Evolutionary conservation across 2,888 invertebrate genomes (phyloP), one percentile per base, ranked within the genome.

Genomic region (Meloe dianella): DNA sequence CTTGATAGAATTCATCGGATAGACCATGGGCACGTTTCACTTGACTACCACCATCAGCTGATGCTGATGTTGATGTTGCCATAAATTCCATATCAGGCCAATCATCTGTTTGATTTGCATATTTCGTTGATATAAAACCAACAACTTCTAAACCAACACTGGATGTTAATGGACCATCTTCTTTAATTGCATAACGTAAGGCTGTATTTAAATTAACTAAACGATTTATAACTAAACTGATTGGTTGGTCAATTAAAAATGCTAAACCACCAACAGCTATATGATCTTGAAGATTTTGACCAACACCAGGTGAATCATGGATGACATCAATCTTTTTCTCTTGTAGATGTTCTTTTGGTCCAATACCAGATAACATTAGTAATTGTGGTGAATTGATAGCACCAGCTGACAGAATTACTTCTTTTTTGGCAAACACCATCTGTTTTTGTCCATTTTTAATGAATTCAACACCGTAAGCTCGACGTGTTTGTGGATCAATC

Each of bases 301-400:
- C 96, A 0, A 96, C 96, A 74, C 89, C 89, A 78, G n/a, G n/a
- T 0, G 94, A 84, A 79, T 96, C 92, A 79, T 93, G 91, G 60
- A 95, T 89, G 0, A 94, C 85, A 0, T 89, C 87, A 74, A 90
- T n/a, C n/a, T n/a, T n/a, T n/a, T n/a, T 89, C 74, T 91, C 89
- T n/a, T 86, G 84, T 65, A 95, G 79, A 75, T 94, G 91, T 22
- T 89, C 88, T 61, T 88, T 86, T 0, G 93, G 93, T 0, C 94
- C 94, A 12, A 97, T 88, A 0, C 97, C 98, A 9, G 96, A 96
- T 0, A 98, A 83, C 95, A 98, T 95, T 47, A 98, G 83, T 2
- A 98, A 79, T 80, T 99, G 98, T 0, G 98, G 96, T 0, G 97
- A 93, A 80, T 97, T 97, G 0, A 99, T 88, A 0, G 97, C 89